Evolutionary conservation across 2,797 vertebrate genomes (phyloP).

Genomic region (Tamandua tetradactyla): DNA sequence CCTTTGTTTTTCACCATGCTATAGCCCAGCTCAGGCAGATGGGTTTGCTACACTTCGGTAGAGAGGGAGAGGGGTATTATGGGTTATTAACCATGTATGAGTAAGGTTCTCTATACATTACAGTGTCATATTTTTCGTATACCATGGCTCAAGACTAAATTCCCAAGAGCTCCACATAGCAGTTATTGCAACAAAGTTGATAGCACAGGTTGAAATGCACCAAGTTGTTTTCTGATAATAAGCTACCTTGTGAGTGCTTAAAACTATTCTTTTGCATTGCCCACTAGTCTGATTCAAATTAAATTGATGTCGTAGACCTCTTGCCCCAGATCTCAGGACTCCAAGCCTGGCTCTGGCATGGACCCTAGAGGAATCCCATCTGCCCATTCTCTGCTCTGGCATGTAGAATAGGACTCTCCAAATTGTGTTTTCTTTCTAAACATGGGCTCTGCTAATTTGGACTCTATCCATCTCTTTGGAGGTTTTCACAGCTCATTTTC

Average conservation of each 20-base stretch:
- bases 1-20: not conserved
- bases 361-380: not conserved
- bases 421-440: not conserved
- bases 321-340: not conserved
- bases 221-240: not conserved
- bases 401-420: not conserved
- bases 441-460: not conserved
- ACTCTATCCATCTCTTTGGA: not conserved
- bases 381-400: not conserved
- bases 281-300: not conserved
- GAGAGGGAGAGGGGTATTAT: not conserved
- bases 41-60: not conserved
- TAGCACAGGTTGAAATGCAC: not conserved
- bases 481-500: not conserved
- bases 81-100: not conserved
- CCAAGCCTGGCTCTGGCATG: not conserved
- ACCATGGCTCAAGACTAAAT: not conserved
- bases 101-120: not conserved
- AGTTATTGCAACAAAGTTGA: not conserved
- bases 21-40: not conserved
- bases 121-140: too few species aligned
- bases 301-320: not conserved
- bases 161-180: not conserved
- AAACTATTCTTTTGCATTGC: not conserved
- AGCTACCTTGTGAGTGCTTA: not conserved